phyloP scores from a whole-genome alignment of 2,113 vertebrate species.

The Rana temporaria region DNA sequence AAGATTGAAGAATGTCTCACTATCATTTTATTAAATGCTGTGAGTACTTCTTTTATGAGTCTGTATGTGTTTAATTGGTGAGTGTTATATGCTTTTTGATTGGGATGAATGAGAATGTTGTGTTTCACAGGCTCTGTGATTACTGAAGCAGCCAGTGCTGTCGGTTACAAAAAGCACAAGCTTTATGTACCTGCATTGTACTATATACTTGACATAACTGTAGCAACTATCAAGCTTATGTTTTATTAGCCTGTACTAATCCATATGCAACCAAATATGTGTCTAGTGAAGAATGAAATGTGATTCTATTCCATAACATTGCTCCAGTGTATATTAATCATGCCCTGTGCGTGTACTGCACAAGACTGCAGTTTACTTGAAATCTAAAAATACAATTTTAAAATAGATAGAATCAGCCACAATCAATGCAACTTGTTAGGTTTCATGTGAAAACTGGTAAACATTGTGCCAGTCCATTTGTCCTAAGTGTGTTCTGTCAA shows the following conservation, averaged over 20 bases:
- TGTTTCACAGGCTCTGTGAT: conserved; percentile 62
- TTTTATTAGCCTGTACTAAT: not conserved
- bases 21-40: conserved; percentile 96
- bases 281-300: not conserved
- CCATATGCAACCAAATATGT: not conserved
- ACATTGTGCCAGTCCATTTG: conserved; percentile 17
- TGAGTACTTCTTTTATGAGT: conserved; percentile 76
- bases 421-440: not conserved
- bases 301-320: not conserved
- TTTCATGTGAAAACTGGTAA: not conserved
- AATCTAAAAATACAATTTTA: not conserved
- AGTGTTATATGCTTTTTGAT: conserved; percentile 54
- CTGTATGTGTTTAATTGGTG: not conserved
- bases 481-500: conserved; percentile 45
- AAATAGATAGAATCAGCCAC: not conserved
- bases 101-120: conserved; percentile 58
- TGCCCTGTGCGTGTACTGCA: not conserved
- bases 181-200: conserved; percentile 53
- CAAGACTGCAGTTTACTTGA: not conserved
- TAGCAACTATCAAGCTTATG: conserved; percentile 2
- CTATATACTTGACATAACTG: conserved; percentile 15
- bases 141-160: conserved; percentile 22
- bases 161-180: conserved; percentile 12
- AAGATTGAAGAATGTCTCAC: conserved; percentile 89
- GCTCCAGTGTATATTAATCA: not conserved